Base-by-base conservation (phyloP, 1,140 invertebrate species). In the Neodiprion pinetum region DNA sequence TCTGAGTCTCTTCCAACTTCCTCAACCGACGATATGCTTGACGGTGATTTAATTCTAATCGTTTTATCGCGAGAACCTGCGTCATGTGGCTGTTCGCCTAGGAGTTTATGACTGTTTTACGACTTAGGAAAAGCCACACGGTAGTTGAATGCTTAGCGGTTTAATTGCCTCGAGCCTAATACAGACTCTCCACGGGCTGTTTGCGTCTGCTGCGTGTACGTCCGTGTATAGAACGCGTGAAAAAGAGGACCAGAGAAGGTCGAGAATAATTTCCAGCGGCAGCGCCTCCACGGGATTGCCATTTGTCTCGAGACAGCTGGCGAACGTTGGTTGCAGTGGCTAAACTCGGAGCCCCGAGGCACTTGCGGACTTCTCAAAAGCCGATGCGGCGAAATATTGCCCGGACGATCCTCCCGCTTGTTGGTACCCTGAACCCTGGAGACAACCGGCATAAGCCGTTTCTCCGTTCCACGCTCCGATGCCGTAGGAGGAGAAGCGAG, bases 221-320 rank as follows among this genome's bases (percentile, higher is more conserved):
- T 11, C 11, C 23, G 47, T 69, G 21, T 23, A 66, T 28, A 47
- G 7, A 66, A 14, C 68, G 47, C 21, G 68, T 47, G 47, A 23
- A 47, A 69, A 69, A 47, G 21, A 23, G 68, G 68, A 69, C 68
- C 21, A 47, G 68, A 69, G 11, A 12, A 23, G 74, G 77, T 21
- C 17, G 80, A 74, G 73, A 75, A 79, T 80, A 80, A 80, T 77
- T 80, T 80, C 75, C 79, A 73, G 78, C 75, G 75, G 74, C 78
- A 74, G 77, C 74, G 77, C 11, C 53, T 14, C 53, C 53, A 72
- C 75, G 80, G 77, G 76, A 79, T 81, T 75, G 77, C 76, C 76
- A 81, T 80, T 80, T 80, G 79, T 80, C 79, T 80, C 74, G 21
- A 48, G n/a, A 61, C 71, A 48, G 71, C 23, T 53, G 14, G 71